These are phyloP conservation scores for Calosoma granatense DNA, from an alignment of 1,140 invertebrate species.

Conservation along the genomic window DNA sequence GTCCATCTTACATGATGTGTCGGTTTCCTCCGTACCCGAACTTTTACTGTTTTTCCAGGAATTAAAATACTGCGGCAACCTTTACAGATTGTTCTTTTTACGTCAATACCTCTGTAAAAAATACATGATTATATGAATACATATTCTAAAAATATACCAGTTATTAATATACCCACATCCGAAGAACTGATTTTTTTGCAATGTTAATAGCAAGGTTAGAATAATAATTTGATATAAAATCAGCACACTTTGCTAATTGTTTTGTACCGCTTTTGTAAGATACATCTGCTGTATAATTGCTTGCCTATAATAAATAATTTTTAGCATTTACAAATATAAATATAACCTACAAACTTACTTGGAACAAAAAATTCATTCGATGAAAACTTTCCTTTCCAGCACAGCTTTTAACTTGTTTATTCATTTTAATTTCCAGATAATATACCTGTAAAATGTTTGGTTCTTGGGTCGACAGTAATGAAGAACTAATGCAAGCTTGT, in stretches of 20 bases:
- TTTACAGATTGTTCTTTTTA: constrained; percentile 43
- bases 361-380: constrained; percentile 46
- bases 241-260: constrained; percentile 25
- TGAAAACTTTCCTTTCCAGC: constrained; percentile 42
- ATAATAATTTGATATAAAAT: constrained; percentile 34
- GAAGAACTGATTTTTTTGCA: constrained; percentile 43
- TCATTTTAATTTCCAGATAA: background rate
- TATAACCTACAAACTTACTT: constrained; percentile 29
- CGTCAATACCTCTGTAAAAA: constrained; percentile 39
- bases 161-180: constrained; percentile 37
- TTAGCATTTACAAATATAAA: background rate
- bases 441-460: background rate
- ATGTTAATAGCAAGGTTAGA: constrained; percentile 39
- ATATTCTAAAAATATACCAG: background rate
- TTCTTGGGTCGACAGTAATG: background rate
- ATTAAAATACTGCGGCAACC: constrained; percentile 38
- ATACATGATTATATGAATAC: constrained; percentile 13
- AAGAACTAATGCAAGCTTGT: background rate
- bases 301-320: constrained; percentile 29
- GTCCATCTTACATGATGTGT: constrained; percentile 34
- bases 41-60: constrained; percentile 33
- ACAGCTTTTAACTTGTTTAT: constrained; percentile 7
- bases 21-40: constrained; percentile 37
- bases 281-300: constrained; percentile 33
- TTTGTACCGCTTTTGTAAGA: background rate